Evolutionary conservation across 2,797 vertebrate genomes (phyloP).

Genomic region (Petrocephalus schoutedeni): DNA sequence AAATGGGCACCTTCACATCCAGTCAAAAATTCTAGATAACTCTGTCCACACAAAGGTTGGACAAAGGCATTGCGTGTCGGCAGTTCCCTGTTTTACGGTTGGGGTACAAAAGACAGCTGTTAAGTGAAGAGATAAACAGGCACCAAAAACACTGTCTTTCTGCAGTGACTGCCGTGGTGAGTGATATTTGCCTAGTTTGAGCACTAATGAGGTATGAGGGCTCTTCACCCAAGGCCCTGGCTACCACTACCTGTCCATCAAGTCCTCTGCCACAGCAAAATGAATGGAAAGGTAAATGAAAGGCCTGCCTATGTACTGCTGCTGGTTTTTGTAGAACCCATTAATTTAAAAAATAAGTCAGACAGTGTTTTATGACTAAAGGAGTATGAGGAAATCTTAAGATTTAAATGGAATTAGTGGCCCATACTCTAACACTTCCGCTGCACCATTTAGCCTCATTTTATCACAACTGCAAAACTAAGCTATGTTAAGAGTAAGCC

Average conservation of each 20-base stretch:
- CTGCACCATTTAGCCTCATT: background rate
- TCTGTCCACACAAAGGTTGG: background rate
- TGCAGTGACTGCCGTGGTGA: background rate
- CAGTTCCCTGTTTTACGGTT: background rate
- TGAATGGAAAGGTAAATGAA: background rate
- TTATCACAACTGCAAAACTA: background rate
- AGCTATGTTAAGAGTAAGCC: background rate
- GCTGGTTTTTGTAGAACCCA: background rate
- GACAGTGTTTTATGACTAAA: background rate
- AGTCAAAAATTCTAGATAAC: background rate
- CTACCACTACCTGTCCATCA: background rate
- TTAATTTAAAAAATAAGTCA: background rate
- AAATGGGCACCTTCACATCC: background rate
- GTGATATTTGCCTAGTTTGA: background rate
- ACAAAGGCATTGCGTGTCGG: background rate
- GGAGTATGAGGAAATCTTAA: background rate
- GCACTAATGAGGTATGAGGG: background rate
- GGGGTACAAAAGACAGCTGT: background rate
- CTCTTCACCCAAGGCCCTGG: background rate
- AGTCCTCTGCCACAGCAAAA: background rate
- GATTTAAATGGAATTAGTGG: background rate
- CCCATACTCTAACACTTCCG: background rate
- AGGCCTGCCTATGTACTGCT: background rate
- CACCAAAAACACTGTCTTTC: background rate
- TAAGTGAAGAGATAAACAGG: background rate